These are phyloP conservation scores for Falco columbarius DNA, from an alignment of 2,797 vertebrate species.

Conservation along the genomic window DNA sequence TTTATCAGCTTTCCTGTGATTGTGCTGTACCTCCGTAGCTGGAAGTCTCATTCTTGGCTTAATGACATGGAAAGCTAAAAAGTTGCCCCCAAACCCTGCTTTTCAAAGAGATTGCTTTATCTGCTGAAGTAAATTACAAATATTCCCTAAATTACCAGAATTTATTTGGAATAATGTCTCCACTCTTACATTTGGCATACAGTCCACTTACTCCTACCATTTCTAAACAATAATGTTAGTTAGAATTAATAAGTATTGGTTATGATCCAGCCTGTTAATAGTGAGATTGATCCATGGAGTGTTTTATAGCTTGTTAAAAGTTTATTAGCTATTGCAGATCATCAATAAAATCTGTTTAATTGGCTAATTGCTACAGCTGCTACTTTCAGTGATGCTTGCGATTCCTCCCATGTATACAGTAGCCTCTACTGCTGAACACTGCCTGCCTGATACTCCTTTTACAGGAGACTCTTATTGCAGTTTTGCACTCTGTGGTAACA, in stretches of 20 bases:
- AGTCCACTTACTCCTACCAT: neutral
- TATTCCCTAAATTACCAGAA: neutral
- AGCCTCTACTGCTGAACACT: neutral
- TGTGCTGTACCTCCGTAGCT: neutral
- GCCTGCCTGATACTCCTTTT: neutral
- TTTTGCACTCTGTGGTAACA: neutral
- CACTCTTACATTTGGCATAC: neutral
- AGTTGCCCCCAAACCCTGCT: neutral
- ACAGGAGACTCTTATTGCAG: neutral
- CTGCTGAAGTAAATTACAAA: neutral
- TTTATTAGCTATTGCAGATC: conserved; percentile 63
- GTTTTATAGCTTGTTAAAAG: conserved; percentile 43
- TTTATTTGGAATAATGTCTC: neutral
- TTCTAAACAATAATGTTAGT: conserved; percentile 11
- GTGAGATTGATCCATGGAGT: conserved; percentile 30
- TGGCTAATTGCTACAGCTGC: conserved; percentile 59
- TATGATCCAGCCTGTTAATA: conserved; percentile 54
- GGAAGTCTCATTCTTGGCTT: neutral
- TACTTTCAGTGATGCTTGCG: neutral
- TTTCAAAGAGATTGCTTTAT: conserved; percentile 13
- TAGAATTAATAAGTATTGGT: conserved; percentile 31
- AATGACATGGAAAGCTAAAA: neutral
- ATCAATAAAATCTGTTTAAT: conserved; percentile 58
- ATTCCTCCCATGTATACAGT: neutral
- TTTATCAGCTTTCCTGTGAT: neutral